Base-by-base conservation (phyloP, 2,113 vertebrate genomes). In the Mugil cephalus region DNA sequence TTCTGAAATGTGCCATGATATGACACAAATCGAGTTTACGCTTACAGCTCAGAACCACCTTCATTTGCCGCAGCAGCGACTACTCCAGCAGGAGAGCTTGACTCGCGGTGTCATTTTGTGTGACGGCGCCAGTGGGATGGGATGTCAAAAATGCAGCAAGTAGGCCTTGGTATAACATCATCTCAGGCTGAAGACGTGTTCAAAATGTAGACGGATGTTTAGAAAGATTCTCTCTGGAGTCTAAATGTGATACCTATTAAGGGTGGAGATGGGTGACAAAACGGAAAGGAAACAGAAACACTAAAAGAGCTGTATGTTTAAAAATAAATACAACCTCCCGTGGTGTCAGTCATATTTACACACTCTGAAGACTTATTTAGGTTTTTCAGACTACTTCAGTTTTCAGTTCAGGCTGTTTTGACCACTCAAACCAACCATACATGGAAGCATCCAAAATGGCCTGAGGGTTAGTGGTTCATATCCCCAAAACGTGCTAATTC, bases 21-120 rank as follows among this genome's bases (percentile, higher is more conserved):
- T 81, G 80, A 86, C 84, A 84, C 74, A 77, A 74, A 85, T 84
- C 61, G 54, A 75, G 69, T 83, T 86, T 63, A 69, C 46, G n/a
- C 74, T 85, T 18, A 56, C 58, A 77, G 61, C 68, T 77, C 60
- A 43, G 63, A 64, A 72, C 47, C 56, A 50, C 38, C 82, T 69
- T 67, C 64, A 62, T 59, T 45, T 66, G 11, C 35, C 12, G 9
- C 30, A 24, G 30, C 63, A 13, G 34, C 12, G 14, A 45, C 63
- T 72, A 30, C 59, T 75, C 69, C 62, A 24, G 61, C 78, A 65
- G 68, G 21, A 81, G 74, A 70, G 53, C 48, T 53, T 36, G 72
- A 81, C 70, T 73, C 47, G 6, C 58, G 21, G 60, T 68, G 80
- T 77, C 74, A 61, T 35, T 42, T 51, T 67, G 47, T 64, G 42